A percentile compares a stretch with the other conserved stretches of the same genome.
Evolutionary conservation across 2,797 vertebrate species (phyloP).

Genomic region (Periparus ater): DNA sequence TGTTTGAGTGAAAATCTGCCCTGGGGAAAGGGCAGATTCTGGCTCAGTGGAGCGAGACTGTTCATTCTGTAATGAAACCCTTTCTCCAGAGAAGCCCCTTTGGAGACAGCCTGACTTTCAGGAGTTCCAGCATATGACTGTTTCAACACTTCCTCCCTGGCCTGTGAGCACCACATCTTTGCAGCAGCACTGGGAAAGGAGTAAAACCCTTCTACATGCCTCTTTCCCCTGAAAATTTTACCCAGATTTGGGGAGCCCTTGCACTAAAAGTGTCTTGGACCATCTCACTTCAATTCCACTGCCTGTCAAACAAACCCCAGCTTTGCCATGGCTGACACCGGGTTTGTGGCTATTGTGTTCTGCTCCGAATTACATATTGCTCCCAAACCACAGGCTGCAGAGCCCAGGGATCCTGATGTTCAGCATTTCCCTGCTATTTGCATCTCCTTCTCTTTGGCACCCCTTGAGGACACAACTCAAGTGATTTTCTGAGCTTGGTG

Average conservation of each 20-base stretch:
- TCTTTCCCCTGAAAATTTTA: not conserved
- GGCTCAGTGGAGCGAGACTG: not conserved
- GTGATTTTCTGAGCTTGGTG: not conserved
- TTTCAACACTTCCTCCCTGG: not conserved
- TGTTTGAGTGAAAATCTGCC: not conserved
- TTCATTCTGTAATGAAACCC: not conserved
- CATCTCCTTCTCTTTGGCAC: not conserved
- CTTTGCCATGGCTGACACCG: not conserved
- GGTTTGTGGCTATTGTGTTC: not conserved
- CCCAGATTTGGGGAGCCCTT: accelerated
- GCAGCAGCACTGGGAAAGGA: not conserved
- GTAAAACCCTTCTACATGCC: not conserved
- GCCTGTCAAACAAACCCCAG: not conserved
- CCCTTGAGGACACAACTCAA: not conserved
- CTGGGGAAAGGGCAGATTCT: not conserved
- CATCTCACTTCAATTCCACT: not conserved
- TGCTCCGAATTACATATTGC: not conserved
- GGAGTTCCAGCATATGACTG: not conserved
- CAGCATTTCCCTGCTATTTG: not conserved
- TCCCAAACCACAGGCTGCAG: not conserved
- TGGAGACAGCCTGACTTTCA: not conserved
- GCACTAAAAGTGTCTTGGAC: not conserved
- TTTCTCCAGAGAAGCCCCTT: not conserved
- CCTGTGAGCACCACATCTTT: not conserved
- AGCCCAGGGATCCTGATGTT: not conserved